These are phyloP conservation scores for Biston betularia DNA, from an alignment of 2,888 invertebrate species.

Conservation along the genomic window DNA sequence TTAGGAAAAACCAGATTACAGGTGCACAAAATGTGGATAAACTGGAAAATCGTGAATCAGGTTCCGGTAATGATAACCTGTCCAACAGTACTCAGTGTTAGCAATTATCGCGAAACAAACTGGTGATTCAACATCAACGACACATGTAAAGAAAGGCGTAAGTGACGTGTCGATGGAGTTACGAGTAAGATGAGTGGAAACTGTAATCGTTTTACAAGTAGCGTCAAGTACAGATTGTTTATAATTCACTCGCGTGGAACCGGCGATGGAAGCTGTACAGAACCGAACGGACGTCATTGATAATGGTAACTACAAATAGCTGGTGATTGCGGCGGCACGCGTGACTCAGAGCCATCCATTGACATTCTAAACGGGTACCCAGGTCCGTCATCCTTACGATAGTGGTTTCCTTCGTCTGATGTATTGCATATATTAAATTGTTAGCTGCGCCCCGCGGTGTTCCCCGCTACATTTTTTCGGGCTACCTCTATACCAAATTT, in stretches of 20 bases:
- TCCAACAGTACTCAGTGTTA: constrained; percentile 29
- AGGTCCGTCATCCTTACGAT: constrained; percentile 28
- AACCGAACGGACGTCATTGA: constrained; percentile 44
- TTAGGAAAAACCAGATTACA: constrained; percentile 44
- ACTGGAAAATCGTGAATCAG: constrained; percentile 51
- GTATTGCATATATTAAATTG: constrained; percentile 21
- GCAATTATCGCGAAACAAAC: constrained; percentile 47
- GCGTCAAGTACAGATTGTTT: constrained; percentile 29
- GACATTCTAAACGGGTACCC: constrained; percentile 60
- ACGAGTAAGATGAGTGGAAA: constrained; percentile 8
- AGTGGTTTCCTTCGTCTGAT: constrained; percentile 45
- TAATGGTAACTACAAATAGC: constrained; percentile 48
- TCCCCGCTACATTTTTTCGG: too few species aligned
- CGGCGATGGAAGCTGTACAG: constrained; percentile 44
- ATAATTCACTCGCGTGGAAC: constrained; percentile 38
- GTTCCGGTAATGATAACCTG: constrained; percentile 52
- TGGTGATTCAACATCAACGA: constrained; percentile 44
- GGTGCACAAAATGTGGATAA: constrained; percentile 37
- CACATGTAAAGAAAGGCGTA: constrained; percentile 9
- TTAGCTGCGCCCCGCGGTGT: too few species aligned
- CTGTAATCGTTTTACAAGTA: constrained; percentile 18
- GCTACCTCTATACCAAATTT: too few species aligned
- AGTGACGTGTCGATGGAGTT: constrained; percentile 4
- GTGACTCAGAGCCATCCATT: constrained; percentile 66
- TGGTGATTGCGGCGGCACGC: constrained; percentile 62